Conservation (phyloP, 2,888 invertebrate genomes). For the Acanthacorydalis orientalis region DNA sequence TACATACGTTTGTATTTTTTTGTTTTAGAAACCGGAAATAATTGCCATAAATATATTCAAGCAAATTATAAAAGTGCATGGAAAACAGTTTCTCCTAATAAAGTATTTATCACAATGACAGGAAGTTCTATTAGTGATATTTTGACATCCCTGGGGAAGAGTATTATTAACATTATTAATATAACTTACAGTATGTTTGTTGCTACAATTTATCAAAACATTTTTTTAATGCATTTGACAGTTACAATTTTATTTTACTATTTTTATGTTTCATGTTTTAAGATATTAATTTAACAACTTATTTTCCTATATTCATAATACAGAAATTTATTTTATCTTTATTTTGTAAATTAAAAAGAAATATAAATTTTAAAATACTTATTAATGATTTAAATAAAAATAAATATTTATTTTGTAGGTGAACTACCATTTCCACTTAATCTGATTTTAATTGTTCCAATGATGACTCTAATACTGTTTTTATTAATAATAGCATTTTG, state of each 20-base stretch:
- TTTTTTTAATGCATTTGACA: too few species aligned
- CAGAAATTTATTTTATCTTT: too few species aligned
- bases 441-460: neutral
- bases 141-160: neutral
- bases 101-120: neutral
- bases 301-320: too few species aligned
- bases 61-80: neutral
- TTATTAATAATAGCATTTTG: neutral
- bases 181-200: neutral
- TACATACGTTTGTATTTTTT: too few species aligned
- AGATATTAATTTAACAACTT: too few species aligned
- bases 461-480: neutral
- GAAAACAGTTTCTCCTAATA: neutral
- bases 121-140: neutral
- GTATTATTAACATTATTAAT: neutral
- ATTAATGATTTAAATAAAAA: too few species aligned
- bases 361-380: too few species aligned
- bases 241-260: too few species aligned
- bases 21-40: too few species aligned
- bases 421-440: neutral
- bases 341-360: too few species aligned
- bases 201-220: neutral
- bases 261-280: too few species aligned
- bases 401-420: neutral
- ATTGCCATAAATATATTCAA: neutral